These are phyloP conservation scores for Gerosis bhagava DNA, from an alignment of 2,888 invertebrate genomes.

Conservation along the genomic window DNA sequence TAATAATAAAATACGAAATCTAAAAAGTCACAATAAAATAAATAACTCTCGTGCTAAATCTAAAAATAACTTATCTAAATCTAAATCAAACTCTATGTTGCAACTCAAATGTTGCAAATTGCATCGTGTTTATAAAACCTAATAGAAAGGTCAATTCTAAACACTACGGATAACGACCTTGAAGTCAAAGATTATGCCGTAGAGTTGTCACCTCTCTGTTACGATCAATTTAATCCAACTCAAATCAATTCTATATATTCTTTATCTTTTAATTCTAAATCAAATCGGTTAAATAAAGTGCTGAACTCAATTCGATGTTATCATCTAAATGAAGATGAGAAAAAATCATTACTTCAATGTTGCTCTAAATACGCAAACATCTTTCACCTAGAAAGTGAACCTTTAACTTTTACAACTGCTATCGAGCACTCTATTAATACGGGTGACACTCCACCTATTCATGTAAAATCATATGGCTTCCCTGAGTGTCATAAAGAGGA, in stretches of 20 bases:
- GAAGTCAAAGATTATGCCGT: constrained; percentile 15
- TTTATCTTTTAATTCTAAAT: constrained; percentile 11
- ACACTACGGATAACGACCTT: constrained; percentile 17
- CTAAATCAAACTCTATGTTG: too few species aligned
- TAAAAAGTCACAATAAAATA: too few species aligned
- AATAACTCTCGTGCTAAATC: too few species aligned
- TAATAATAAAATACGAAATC: too few species aligned
- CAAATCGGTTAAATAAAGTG: background rate
- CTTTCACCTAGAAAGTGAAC: constrained; percentile 28
- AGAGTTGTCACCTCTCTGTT: constrained; percentile 13
- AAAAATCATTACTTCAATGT: constrained; percentile 1
- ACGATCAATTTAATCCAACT: constrained; percentile 17
- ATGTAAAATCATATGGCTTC: constrained; percentile 34
- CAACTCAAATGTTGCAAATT: too few species aligned
- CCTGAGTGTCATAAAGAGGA: constrained; percentile 33
- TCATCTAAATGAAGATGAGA: constrained; percentile 21
- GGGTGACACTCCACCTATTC: constrained; percentile 23
- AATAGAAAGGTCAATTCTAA: constrained; percentile 25
- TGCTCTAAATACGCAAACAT: constrained; percentile 24
- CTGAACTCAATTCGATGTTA: background rate
- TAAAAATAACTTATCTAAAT: too few species aligned
- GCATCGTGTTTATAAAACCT: too few species aligned
- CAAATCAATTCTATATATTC: too few species aligned
- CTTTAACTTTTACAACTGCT: constrained; percentile 24
- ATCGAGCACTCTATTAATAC: constrained; percentile 31